A percentile compares a stretch with the other conserved stretches of the same genome.
phyloP scores from a whole-genome alignment of 1,140 invertebrate species.

The Holcopasites calliopsidis region DNA sequence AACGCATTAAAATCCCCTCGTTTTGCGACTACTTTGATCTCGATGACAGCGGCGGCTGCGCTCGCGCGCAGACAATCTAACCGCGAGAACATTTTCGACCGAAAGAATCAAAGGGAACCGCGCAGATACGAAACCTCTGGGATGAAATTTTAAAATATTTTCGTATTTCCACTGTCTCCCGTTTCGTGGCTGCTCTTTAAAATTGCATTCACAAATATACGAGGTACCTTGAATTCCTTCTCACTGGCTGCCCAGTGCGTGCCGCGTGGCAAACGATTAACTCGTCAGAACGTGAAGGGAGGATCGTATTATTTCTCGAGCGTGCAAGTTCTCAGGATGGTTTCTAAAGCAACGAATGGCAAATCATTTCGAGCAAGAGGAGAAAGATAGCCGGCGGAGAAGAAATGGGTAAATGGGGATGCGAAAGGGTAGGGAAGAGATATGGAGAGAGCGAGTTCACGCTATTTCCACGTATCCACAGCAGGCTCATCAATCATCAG shows the following conservation, averaged over 20 bases:
- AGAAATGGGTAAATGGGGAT: too few relatives aligned
- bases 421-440: conserved; percentile 33
- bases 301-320: conserved; percentile 1
- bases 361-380: conserved; percentile 38
- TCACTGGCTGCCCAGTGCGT: too few relatives aligned
- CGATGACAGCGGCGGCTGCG: conserved; percentile 12
- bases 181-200: background rate
- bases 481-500: conserved; percentile 75
- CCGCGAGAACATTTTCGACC: conserved; percentile 31
- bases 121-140: background rate
- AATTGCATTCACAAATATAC: too few relatives aligned
- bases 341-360: conserved; percentile 13
- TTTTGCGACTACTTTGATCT: conserved; percentile 56
- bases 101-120: conserved; percentile 20
- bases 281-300: too few relatives aligned
- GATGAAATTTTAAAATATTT: conserved; percentile 2
- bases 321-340: conserved; percentile 13
- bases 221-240: too few relatives aligned
- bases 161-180: background rate
- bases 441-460: conserved; percentile 29
- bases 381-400: too few relatives aligned
- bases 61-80: background rate
- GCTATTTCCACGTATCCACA: conserved; percentile 58
- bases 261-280: too few relatives aligned
- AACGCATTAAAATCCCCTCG: conserved; percentile 44